Conservation (phyloP, 1,140 invertebrate genomes). For the Pseudachorutes palmiensis region DNA sequence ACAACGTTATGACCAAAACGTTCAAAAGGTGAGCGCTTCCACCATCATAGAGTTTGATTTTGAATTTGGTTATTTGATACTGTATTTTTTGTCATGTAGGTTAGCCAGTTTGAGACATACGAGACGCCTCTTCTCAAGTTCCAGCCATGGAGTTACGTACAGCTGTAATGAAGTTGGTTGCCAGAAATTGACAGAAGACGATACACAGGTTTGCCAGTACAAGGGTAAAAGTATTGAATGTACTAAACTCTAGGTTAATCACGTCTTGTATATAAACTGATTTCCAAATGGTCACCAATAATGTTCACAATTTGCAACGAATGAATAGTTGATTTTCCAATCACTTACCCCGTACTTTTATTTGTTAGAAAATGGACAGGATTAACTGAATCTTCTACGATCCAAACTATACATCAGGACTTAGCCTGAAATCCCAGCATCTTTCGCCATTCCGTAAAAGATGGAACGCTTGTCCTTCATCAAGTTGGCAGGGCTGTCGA, state of each 20-base stretch:
- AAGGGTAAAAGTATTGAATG: slow-evolving; percentile 8
- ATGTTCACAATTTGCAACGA: too few relatives aligned
- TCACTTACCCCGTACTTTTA: too few relatives aligned
- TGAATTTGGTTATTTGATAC: neutral
- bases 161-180: neutral
- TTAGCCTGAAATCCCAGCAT: slow-evolving; percentile 39
- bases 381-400: too few relatives aligned
- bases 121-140: neutral
- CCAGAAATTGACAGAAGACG: neutral
- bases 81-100: neutral
- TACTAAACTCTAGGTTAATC: slow-evolving; percentile 7
- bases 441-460: slow-evolving; percentile 43
- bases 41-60: neutral
- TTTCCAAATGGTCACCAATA: too few relatives aligned
- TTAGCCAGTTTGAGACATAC: slow-evolving; percentile 27
- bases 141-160: neutral
- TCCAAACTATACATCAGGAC: too few relatives aligned
- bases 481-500: neutral
- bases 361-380: too few relatives aligned
- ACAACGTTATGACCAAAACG: slow-evolving; percentile 38
- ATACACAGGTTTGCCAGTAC: neutral
- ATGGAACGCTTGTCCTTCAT: slow-evolving; percentile 40
- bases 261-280: too few relatives aligned
- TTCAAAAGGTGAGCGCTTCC: slow-evolving; percentile 30
- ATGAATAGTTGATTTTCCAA: too few relatives aligned